Percentiles rank a stretch among this genome's conserved stretches.
Conservation (phyloP, 2,797 vertebrate species). For the Rhinogobio ventralis region DNA sequence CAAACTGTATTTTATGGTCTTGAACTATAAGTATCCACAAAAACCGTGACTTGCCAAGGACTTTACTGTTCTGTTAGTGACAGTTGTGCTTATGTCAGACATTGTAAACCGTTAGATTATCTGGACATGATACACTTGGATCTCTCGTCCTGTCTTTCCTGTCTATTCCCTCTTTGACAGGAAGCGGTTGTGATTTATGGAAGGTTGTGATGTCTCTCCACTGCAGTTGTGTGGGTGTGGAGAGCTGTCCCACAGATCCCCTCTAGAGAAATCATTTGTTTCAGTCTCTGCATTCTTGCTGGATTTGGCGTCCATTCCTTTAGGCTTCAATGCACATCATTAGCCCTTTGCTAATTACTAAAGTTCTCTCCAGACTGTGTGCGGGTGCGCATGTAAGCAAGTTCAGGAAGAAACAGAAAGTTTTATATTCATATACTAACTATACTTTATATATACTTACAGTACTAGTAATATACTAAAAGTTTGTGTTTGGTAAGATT, state of each 20-base stretch:
- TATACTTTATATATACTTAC: not conserved
- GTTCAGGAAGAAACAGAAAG: not conserved
- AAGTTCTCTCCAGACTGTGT: conserved; percentile 37
- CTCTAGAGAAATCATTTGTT: conserved; percentile 40
- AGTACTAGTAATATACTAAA: no score
- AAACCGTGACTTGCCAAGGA: conserved; percentile 9
- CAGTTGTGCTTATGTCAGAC: conserved; percentile 22
- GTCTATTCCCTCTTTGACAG: conserved; percentile 32
- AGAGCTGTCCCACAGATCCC: conserved; percentile 23
- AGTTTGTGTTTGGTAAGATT: no score
- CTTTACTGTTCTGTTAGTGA: conserved; percentile 18
- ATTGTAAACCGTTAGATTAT: conserved; percentile 43
- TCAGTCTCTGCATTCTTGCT: conserved; percentile 15
- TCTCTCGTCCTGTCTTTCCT: conserved; percentile 33
- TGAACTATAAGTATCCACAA: conserved; percentile 13
- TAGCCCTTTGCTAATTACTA: conserved; percentile 52
- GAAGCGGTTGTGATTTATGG: conserved; percentile 55
- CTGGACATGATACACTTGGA: conserved; percentile 44
- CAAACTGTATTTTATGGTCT: conserved; percentile 1
- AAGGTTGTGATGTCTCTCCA: conserved; percentile 43
- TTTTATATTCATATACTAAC: not conserved
- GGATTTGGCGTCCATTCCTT: conserved; percentile 20
- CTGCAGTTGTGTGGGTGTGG: conserved; percentile 38
- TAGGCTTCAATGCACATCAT: conserved; percentile 41
- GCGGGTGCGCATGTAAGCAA: not conserved